phyloP scores from a whole-genome alignment of 1,140 invertebrate species.

The Drosophila nebulosa region DNA sequence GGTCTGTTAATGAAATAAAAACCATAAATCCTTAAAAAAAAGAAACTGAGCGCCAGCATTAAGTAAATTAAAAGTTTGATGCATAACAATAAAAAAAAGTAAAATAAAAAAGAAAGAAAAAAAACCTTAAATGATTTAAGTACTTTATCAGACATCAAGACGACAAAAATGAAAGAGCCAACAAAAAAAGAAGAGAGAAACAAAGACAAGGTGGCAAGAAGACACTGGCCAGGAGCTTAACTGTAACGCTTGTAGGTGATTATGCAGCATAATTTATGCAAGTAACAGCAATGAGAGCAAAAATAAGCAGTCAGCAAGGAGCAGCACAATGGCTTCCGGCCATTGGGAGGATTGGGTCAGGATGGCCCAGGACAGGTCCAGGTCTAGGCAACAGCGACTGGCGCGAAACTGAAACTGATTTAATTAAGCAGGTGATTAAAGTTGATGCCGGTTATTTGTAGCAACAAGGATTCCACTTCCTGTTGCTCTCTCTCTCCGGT shows the following conservation, averaged over 20 bases:
- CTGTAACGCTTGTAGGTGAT: conserved; percentile 68
- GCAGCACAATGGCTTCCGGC: conserved; percentile 25
- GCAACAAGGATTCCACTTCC: conserved; percentile 42
- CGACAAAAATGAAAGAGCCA: conserved; percentile 15
- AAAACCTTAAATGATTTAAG: conserved; percentile 68
- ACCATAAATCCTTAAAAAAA: conserved; percentile 29
- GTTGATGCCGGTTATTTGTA: conserved; percentile 78
- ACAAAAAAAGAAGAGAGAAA: not conserved
- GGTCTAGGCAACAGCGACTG: conserved; percentile 20
- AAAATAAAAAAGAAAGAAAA: conserved; percentile 23
- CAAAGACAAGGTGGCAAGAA: conserved; percentile 13
- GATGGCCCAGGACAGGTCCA: not conserved
- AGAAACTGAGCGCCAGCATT: conserved; percentile 22
- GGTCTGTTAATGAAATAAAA: conserved; percentile 19
- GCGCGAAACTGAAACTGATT: conserved; percentile 65
- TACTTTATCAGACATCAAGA: conserved; percentile 57
- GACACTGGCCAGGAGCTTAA: conserved; percentile 60
- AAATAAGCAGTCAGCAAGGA: not conserved
- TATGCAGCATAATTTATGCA: conserved; percentile 76
- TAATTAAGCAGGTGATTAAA: conserved; percentile 80
- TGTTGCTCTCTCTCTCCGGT: conserved; percentile 21
- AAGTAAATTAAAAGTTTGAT: conserved; percentile 46
- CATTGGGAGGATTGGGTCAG: conserved; percentile 1
- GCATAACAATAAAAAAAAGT: not conserved
- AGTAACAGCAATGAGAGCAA: conserved; percentile 25